Evolutionary conservation across 2,113 vertebrate genomes (phyloP), one percentile per base, ranked within the genome.

Genomic region (Antigone vipio): DNA sequence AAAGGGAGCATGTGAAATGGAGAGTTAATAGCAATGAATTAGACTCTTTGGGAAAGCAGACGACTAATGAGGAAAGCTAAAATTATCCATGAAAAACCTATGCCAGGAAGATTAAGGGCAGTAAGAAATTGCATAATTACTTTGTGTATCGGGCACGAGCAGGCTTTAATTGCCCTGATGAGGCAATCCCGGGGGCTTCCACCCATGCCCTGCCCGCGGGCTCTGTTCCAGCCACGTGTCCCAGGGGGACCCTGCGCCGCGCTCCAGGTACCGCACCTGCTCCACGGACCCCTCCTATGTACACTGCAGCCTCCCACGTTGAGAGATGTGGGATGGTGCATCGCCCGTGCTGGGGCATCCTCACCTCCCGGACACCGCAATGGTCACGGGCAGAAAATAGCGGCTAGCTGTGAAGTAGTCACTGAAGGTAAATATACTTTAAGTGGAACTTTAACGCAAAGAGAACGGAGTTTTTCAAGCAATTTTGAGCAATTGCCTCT

Each of bases 271-370:
- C 27, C 58, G 52, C 52, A 23, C 5, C 52, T 21, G 45, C 75
- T 44, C 2, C 0, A 56, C 0, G 34, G 52, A 45, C 45, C 12
- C 63, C 44, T 47, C 1, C 0, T 5, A 20, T 1, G 4, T 12
- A 49, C 2, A 0, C 63, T 59, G 59, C 58, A 60, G 49, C 18
- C 34, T 9, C 8, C 60, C 0, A 0, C 3, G 9, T 6, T 21
- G 0, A 0, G n/a, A 63, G 38, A 29, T 17, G 34, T 21, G 63
- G 67, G 49, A 56, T 27, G 58, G 23, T 7, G 26, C 47, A 63
- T 0, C 2, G 22, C 44, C 47, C 2, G 1, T 12, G 60, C 62
- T 44, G 66, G n/a, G 56, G 38, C 53, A 60, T 22, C 66, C 38
- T 34, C 64, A 29, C 2, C 50, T 38, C 60, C 56, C 7, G 1